Evolutionary conservation across 2,113 vertebrate species (phyloP).

Genomic region (Xenopus laevis): DNA sequence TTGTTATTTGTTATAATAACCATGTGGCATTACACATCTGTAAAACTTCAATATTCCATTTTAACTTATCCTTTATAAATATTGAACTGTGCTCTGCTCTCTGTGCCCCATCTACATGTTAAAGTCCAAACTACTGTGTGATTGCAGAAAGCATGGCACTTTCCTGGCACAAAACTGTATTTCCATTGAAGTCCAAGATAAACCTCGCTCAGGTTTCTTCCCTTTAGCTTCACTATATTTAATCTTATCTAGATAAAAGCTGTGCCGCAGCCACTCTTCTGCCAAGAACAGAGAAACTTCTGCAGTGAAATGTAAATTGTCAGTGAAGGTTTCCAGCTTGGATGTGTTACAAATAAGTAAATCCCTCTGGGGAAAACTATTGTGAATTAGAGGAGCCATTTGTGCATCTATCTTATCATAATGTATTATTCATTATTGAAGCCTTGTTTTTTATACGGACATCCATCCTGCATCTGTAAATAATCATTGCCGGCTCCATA

Average conservation of each 20-base stretch:
- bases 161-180: too few relatives aligned
- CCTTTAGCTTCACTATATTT: conserved; percentile 6
- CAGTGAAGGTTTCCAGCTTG: not conserved
- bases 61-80: too few relatives aligned
- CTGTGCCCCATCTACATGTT: too few relatives aligned
- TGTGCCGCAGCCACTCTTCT: not conserved
- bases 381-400: conserved; percentile 11
- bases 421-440: not conserved
- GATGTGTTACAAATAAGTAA: not conserved
- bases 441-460: not conserved
- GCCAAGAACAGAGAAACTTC: conserved; percentile 11
- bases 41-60: too few relatives aligned
- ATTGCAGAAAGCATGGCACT: too few relatives aligned
- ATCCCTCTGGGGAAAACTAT: not conserved
- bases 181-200: too few relatives aligned
- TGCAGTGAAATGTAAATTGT: conserved; percentile 8
- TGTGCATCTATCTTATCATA: not conserved
- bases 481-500: too few relatives aligned
- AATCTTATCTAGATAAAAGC: conserved; percentile 4
- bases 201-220: not conserved
- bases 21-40: too few relatives aligned
- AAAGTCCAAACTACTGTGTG: too few relatives aligned
- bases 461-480: too few relatives aligned
- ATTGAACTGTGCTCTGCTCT: too few relatives aligned
- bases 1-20: too few relatives aligned